Evolutionary conservation across 2,113 vertebrate species (phyloP).

Genomic region (Rattus norvegicus): DNA sequence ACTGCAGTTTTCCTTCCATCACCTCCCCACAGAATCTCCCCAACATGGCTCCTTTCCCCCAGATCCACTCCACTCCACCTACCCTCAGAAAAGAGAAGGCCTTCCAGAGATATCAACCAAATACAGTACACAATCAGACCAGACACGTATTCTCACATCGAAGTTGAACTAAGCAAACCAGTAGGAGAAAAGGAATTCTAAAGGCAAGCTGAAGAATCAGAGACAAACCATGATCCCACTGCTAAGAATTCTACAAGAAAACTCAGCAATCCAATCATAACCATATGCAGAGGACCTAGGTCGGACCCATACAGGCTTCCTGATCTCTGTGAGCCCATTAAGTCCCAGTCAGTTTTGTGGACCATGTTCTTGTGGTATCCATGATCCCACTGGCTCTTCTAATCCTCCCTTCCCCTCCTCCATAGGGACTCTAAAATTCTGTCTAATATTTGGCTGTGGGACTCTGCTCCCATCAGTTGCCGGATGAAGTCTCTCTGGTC

Average conservation of each 20-base stretch:
- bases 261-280: neutral
- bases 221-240: neutral
- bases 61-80: neutral
- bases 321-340: neutral
- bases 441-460: neutral
- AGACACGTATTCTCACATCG: neutral
- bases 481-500: neutral
- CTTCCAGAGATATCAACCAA: neutral
- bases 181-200: neutral
- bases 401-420: neutral
- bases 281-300: neutral
- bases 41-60: neutral
- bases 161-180: neutral
- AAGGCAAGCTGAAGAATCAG: neutral
- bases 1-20: neutral
- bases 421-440: neutral
- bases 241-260: too few species aligned
- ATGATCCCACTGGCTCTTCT: neutral
- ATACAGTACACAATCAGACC: neutral
- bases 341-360: neutral
- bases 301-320: neutral
- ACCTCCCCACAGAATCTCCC: neutral
- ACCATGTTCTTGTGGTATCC: neutral
- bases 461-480: neutral
- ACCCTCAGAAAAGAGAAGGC: neutral